Evolutionary conservation across 1,140 invertebrate species (phyloP), one percentile per base, ranked within the genome.

Genomic region (Drosophila bocqueti): DNA sequence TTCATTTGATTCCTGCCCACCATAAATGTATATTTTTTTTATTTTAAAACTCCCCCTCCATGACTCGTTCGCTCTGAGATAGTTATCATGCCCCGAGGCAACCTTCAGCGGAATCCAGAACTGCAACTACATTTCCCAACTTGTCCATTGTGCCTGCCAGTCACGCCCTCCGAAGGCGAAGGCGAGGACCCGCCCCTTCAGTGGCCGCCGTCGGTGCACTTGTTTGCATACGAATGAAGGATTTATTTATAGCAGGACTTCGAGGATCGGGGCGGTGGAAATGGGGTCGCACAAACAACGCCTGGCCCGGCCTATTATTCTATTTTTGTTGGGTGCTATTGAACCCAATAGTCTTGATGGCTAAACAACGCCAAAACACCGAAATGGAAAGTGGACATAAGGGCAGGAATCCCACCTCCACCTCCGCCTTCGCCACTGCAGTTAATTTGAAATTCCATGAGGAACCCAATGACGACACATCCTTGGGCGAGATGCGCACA

Each of bases 281-380:
- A 59, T 42, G n/a, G 59, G 43, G 64, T 29, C 63, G 54, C 29
- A 58, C 59, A 62, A 76, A 65, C 54, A 73, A 63, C 46, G 68
- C 54, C 72, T 81, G 72, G 59, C 24, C 49, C 65, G 74, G 72
- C 69, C 79, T 83, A 83, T 78, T 83, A 75, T 79, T 87, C 84
- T 87, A 87, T 87, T 87, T 87, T 55, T 72, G 80, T 75, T 65
- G 60, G 77, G 84, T 87, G 84, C 84, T 87, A 87, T 87, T 87
- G 84, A 87, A 87, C 84, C 77, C 84, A 78, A 83, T 83, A 47
- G 64, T 67, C 54, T 60, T 65, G 45, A 62, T 43, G 59, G 36
- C 60, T 46, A 61, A 60, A 76, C 55, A 46, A 43, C 21, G 63
- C 45, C 55, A 67, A 76, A 76, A 76, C 67, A 72, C 24, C 18